Evolutionary conservation across 2,113 vertebrate genomes (phyloP).

Genomic region (Hydrochoerus hydrochaeris): DNA sequence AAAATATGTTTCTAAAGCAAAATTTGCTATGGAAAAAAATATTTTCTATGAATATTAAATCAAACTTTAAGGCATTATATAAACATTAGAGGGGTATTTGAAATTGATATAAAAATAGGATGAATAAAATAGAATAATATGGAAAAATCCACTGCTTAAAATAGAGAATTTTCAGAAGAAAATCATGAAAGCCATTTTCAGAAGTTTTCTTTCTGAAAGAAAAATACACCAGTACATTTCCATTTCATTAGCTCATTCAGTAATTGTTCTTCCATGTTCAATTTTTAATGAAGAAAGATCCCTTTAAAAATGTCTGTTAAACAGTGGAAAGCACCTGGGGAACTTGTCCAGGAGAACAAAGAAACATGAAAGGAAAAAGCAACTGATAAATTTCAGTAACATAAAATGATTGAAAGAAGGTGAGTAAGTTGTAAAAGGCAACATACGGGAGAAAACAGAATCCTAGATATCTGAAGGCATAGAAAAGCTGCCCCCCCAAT

Average conservation of each 20-base stretch:
- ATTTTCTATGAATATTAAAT: slow-evolving; percentile 19
- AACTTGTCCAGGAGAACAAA: neutral
- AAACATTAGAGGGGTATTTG: neutral
- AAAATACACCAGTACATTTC: neutral
- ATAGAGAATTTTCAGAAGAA: neutral
- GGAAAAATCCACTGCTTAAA: slow-evolving; percentile 13
- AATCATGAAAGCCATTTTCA: neutral
- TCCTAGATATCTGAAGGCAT: neutral
- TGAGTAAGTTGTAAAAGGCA: neutral
- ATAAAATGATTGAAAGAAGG: neutral
- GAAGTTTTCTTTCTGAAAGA: neutral
- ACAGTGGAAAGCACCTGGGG: fast-evolving
- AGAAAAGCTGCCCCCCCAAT: neutral
- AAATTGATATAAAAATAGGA: neutral
- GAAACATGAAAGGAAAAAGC: neutral
- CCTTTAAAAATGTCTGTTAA: neutral
- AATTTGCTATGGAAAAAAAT: neutral
- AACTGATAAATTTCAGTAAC: neutral
- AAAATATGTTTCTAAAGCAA: slow-evolving; percentile 44
- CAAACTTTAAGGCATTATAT: neutral
- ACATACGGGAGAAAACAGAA: neutral
- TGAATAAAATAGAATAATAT: neutral
- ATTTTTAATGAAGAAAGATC: neutral
- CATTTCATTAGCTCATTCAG: slow-evolving; percentile 13
- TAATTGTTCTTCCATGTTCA: neutral